Percentiles rank a stretch among this genome's conserved stretches.
These are phyloP conservation scores for Crossocerus cetratus DNA, from an alignment of 2,888 invertebrate genomes.

Conservation along the genomic window DNA sequence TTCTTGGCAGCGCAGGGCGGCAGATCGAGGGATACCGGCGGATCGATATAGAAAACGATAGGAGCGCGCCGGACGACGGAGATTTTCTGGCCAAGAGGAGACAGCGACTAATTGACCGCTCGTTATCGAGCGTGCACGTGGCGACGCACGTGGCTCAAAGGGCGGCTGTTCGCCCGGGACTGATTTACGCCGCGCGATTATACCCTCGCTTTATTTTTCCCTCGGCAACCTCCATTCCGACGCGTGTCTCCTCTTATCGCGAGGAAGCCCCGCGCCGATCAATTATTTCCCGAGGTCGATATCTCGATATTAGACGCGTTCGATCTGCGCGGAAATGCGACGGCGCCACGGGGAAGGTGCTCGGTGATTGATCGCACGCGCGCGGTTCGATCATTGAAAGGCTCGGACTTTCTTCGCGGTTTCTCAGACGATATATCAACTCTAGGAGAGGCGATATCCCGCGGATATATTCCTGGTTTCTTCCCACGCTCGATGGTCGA, in stretches of 20 bases:
- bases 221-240: too few relatives aligned
- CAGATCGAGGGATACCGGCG: background rate
- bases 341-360: too few relatives aligned
- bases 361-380: too few relatives aligned
- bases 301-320: too few relatives aligned
- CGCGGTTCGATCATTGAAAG: too few relatives aligned
- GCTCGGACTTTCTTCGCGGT: constrained; percentile 32
- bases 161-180: constrained; percentile 38
- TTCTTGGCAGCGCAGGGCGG: background rate
- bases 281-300: constrained; percentile 8
- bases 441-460: background rate
- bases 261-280: constrained; percentile 8
- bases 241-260: constrained; percentile 19
- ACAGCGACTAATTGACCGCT: constrained; percentile 46
- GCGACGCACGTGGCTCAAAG: constrained; percentile 41
- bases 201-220: constrained; percentile 30
- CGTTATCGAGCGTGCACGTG: constrained; percentile 37
- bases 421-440: constrained; percentile 34
- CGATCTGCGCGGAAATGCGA: too few relatives aligned
- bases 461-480: constrained; percentile 15
- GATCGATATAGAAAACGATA: too few relatives aligned
- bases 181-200: constrained; percentile 38
- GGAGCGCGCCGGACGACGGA: background rate
- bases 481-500: constrained; percentile 10
- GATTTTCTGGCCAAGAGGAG: constrained; percentile 24